Base-by-base conservation (phyloP, 2,113 vertebrate genomes). In the Brevimyrus niger region DNA sequence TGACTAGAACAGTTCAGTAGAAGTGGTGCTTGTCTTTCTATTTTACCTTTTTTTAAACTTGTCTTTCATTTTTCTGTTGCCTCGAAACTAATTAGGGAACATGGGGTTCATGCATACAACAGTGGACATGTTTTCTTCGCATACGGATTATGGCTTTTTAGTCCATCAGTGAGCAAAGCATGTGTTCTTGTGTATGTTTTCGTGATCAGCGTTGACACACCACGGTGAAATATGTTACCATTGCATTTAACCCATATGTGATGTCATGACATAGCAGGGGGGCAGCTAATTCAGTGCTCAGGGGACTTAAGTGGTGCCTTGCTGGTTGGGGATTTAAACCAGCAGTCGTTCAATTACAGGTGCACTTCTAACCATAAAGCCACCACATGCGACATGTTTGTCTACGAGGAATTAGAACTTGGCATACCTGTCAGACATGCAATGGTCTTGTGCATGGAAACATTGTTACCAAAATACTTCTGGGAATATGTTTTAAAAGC, bases 11-110 rank as follows among this genome's bases (percentile, higher is more conserved):
- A 44, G 7, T 10, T 5, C 21, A 89, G 88, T 80, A 69, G 50
- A 90, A 86, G 35, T 35, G 46, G 23, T 69, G 50, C 23, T 23
- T 42, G 47, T 21, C 31, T 31, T 80, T 87, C 17, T 27, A 50
- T 65, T 51, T 89, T 73, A 53, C 83, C 23, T 83, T 53, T 69
- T 86, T 87, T 48, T 48, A 89, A 42, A 87, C 61, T 89, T 91
- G 84, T 50, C 55, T 84, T 80, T 58, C 89, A 90, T 55, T 84
- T 86, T 90, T 89, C n/a, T 89, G 83, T 90, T 88, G 87, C 53
- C 73, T 90, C 58, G 82, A 69, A 87, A 69, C 87, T 84, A 31
- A 88, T 80, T 87, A 58, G 88, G 76, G 86, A 86, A 50, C 86
- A 46, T 80, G 48, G 87, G 48, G 38, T 50, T 90, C 89, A 89